These are phyloP conservation scores for Drosophila pseudoananassae DNA, from an alignment of 1,140 invertebrate genomes.

Conservation along the genomic window DNA sequence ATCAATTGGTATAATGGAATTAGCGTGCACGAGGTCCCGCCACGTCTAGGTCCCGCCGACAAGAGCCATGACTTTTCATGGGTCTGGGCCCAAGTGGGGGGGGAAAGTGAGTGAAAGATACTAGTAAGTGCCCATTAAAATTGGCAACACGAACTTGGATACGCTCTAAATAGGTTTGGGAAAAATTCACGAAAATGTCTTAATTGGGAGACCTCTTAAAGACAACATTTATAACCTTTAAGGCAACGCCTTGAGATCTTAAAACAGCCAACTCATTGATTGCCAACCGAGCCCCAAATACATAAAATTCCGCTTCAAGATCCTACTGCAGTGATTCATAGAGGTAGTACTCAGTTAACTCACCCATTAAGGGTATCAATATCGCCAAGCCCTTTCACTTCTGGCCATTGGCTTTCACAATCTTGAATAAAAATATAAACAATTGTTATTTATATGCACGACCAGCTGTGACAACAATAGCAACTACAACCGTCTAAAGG, in stretches of 20 bases:
- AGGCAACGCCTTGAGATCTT: slow-evolving; percentile 25
- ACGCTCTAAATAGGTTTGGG: slow-evolving; percentile 10
- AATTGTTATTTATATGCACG: slow-evolving; percentile 45
- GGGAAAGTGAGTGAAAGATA: slow-evolving; percentile 37
- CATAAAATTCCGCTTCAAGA: slow-evolving; percentile 7
- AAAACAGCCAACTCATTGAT: slow-evolving; percentile 34
- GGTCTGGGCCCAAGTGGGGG: not conserved
- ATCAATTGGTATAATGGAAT: slow-evolving; percentile 83
- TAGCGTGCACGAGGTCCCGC: slow-evolving; percentile 55
- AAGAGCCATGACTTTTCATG: slow-evolving; percentile 32
- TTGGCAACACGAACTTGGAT: slow-evolving; percentile 9
- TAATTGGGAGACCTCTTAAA: not conserved
- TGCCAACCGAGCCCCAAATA: slow-evolving; percentile 13
- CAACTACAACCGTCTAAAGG: slow-evolving; percentile 37
- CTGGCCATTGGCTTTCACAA: slow-evolving; percentile 27
- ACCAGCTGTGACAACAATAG: slow-evolving; percentile 30
- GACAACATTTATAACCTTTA: not conserved
- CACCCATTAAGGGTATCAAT: slow-evolving; percentile 34
- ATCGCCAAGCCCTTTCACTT: slow-evolving; percentile 46
- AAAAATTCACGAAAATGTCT: not conserved
- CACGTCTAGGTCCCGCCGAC: slow-evolving; percentile 11
- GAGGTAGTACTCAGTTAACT: not conserved
- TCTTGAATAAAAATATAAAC: slow-evolving; percentile 29
- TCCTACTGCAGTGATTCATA: slow-evolving; percentile 26
- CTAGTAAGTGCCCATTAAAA: slow-evolving; percentile 26